Conservation (phyloP, 2,113 vertebrate genomes). For the Menidia beryllina region DNA sequence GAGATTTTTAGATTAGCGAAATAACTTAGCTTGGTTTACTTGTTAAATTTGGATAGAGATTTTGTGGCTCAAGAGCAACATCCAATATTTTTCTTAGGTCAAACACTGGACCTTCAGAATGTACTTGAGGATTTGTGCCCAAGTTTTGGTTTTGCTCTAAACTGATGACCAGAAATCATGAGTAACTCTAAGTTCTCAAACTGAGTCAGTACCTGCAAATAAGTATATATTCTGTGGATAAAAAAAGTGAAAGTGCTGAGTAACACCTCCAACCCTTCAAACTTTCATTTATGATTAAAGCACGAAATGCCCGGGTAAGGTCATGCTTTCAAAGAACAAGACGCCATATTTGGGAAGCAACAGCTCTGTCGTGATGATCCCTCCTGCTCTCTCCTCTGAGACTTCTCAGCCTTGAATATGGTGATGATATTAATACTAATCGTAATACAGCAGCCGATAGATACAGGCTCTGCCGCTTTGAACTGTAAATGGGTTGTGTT, state of each 20-base stretch:
- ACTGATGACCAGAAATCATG: not conserved
- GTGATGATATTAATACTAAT: conserved; percentile 83
- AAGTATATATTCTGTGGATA: not conserved
- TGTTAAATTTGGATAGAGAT: no score
- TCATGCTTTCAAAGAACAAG: conserved; percentile 68
- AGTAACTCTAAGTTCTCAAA: not conserved
- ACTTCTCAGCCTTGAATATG: conserved; percentile 72
- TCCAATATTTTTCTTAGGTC: no score
- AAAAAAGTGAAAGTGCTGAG: conserved; percentile 61
- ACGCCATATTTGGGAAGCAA: conserved; percentile 65
- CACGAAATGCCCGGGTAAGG: conserved; percentile 57
- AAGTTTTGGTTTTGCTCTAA: not conserved
- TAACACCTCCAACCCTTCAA: conserved; percentile 45
- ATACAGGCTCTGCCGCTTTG: conserved; percentile 77
- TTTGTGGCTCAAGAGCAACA: no score
- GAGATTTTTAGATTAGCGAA: no score
- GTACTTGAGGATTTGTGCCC: not conserved
- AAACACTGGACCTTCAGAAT: not conserved
- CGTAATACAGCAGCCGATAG: conserved; percentile 77
- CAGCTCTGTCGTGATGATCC: conserved; percentile 56
- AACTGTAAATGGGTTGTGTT: conserved; percentile 82
- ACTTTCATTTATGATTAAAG: conserved; percentile 53
- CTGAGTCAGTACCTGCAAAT: not conserved
- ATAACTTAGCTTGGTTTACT: no score
- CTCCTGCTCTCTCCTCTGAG: conserved; percentile 67